phyloP scores from a whole-genome alignment of 2,888 invertebrate genomes.

The Epinotia nisella region DNA sequence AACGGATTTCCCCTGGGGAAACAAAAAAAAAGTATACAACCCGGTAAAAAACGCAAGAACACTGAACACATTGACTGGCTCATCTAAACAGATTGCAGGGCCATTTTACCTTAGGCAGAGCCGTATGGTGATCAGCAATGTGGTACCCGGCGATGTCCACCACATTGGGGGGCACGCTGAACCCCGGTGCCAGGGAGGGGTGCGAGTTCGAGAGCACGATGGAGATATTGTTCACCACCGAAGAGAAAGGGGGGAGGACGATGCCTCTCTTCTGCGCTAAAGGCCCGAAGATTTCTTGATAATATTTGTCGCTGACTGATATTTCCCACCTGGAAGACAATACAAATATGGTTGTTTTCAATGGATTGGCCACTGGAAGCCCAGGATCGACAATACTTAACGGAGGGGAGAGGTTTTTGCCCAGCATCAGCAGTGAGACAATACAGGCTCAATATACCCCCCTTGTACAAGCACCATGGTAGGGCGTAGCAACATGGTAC shows the following conservation, averaged over 20 bases:
- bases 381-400: too few relatives aligned
- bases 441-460: too few relatives aligned
- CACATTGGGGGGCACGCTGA: slow-evolving; percentile 62
- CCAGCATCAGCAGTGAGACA: too few relatives aligned
- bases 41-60: too few relatives aligned
- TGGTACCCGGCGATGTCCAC: slow-evolving; percentile 68
- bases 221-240: slow-evolving; percentile 39
- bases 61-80: too few relatives aligned
- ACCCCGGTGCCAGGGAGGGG: slow-evolving; percentile 56
- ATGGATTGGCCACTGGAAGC: too few relatives aligned
- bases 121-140: slow-evolving; percentile 57
- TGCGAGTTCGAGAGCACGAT: slow-evolving; percentile 63
- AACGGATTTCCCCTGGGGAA: too few relatives aligned
- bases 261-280: slow-evolving; percentile 41
- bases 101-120: slow-evolving; percentile 63
- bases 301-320: slow-evolving; percentile 46
- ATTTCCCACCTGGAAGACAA: slow-evolving; percentile 51
- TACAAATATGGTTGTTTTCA: not conserved
- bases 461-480: too few relatives aligned
- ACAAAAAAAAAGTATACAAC: too few relatives aligned
- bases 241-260: slow-evolving; percentile 40
- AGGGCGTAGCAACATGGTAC: too few relatives aligned
- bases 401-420: too few relatives aligned
- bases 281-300: slow-evolving; percentile 48
- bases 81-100: not conserved